phyloP scores from a whole-genome alignment of 2,113 vertebrate species.

The Saguinus imperator region DNA sequence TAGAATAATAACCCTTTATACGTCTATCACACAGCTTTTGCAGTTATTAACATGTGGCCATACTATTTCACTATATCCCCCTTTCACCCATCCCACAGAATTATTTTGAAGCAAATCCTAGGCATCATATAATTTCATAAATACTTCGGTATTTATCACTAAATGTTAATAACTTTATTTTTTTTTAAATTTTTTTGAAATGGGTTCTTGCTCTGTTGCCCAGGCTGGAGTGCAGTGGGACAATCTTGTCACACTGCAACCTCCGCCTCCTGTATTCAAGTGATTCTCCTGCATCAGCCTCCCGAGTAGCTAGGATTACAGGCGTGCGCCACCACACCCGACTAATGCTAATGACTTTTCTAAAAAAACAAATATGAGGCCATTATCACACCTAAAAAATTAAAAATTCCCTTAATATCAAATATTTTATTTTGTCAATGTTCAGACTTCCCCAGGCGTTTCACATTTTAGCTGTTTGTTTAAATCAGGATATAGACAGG shows the following conservation, averaged over 20 bases:
- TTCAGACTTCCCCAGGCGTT: background rate
- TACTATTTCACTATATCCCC: background rate
- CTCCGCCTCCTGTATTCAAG: no score
- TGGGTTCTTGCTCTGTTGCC: background rate
- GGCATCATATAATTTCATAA: background rate
- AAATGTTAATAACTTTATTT: background rate
- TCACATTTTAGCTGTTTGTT: background rate
- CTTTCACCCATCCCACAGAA: background rate
- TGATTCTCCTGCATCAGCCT: no score
- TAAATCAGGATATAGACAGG: background rate
- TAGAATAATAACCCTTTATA: background rate
- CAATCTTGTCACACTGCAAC: no score
- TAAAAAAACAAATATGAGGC: background rate
- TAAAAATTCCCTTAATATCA: background rate
- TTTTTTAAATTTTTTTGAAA: no score
- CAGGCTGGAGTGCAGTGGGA: no score
- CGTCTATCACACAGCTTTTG: background rate
- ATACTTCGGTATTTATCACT: background rate
- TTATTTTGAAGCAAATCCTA: conserved; percentile 8
- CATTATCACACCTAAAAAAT: background rate
- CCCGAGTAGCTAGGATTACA: no score
- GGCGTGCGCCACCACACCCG: no score
- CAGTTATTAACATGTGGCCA: background rate
- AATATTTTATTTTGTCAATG: background rate
- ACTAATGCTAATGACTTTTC: background rate